Base-by-base conservation (phyloP, 2,113 vertebrate genomes). In the Panurus biarmicus region DNA sequence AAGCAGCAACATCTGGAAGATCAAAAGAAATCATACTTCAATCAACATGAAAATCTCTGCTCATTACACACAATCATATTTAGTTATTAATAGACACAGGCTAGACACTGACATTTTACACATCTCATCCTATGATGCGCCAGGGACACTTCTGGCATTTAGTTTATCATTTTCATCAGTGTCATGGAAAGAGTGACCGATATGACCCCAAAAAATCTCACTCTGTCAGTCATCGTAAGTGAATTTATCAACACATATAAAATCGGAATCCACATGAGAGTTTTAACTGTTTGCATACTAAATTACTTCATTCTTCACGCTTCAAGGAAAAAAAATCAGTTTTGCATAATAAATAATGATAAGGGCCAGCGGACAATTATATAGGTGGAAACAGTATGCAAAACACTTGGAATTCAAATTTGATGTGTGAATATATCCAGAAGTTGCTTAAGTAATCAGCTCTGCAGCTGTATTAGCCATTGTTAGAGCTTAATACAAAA, bases 301-400 rank as follows among this genome's bases (percentile, higher is more conserved):
- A 98, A 98, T 98, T 97, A 98, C 98, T 98, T 98, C 98, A 98
- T 98, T 99, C 98, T 98, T 98, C 98, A 98, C 44, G 97, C 98
- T 98, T 97, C 96, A 97, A 95, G 36, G 36, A 98, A 98, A 98
- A 98, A 97, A 97, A 97, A 82, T 65, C 98, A 96, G 80, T 97
- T 98, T 98, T 98, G 98, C 98, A 98, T 99, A 98, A 98, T 98
- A 98, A 98, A 98, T 97, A 98, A 98, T 96, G 98, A 98, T 98
- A 98, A 98, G 98, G 98, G 98, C 95, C 93, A 89, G 97, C 82
- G 71, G 98, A 98, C 98, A 98, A 98, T 98, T 97, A 98, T 95
- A 98, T 98, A 98, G 98, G 97, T 94, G 98, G 98, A 97, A 98
- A 98, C 97, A 96, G 98, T 95, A 85, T 84, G 96, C 96, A 97